These are phyloP conservation scores for Synergus japonicus DNA, from an alignment of 2,888 invertebrate genomes.

Conservation along the genomic window DNA sequence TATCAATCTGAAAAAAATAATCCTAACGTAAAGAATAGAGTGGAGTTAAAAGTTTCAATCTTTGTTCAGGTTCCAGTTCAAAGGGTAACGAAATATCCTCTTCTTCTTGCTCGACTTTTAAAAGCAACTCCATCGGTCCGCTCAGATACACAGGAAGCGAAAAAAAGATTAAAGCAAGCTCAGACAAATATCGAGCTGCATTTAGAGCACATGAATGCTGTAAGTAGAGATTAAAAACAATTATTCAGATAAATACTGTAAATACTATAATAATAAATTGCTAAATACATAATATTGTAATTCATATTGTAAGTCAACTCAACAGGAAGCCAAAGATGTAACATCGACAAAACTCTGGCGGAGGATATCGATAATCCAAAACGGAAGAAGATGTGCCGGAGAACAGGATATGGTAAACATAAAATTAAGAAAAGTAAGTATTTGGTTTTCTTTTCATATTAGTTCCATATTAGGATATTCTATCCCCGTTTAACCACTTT, in stretches of 20 bases:
- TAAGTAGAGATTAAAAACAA: constrained; percentile 63
- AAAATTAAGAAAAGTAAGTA: constrained; percentile 86
- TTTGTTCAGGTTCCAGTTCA: constrained; percentile 91
- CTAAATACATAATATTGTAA: too few species aligned
- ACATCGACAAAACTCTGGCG: constrained; percentile 94
- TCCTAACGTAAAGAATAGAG: background rate
- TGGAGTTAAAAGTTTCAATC: background rate
- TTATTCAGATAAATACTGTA: too few species aligned
- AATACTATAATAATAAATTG: too few species aligned
- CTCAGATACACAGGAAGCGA: constrained; percentile 87
- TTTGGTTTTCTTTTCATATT: background rate
- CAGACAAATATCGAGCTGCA: constrained; percentile 96
- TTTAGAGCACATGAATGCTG: constrained; percentile 95
- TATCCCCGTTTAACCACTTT: too few species aligned
- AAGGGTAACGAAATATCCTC: constrained; percentile 97
- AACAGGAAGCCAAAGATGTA: constrained; percentile 91
- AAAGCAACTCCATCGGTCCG: constrained; percentile 89
- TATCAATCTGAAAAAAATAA: constrained; percentile 13
- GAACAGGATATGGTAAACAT: constrained; percentile 94
- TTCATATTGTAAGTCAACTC: background rate
- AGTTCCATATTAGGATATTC: background rate
- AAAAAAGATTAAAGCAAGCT: constrained; percentile 90
- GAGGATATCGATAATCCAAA: constrained; percentile 87
- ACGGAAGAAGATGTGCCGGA: constrained; percentile 85
- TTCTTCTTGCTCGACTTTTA: constrained; percentile 91